phyloP scores from a whole-genome alignment of 2,797 vertebrate species.

The Sarcophilus harrisii region DNA sequence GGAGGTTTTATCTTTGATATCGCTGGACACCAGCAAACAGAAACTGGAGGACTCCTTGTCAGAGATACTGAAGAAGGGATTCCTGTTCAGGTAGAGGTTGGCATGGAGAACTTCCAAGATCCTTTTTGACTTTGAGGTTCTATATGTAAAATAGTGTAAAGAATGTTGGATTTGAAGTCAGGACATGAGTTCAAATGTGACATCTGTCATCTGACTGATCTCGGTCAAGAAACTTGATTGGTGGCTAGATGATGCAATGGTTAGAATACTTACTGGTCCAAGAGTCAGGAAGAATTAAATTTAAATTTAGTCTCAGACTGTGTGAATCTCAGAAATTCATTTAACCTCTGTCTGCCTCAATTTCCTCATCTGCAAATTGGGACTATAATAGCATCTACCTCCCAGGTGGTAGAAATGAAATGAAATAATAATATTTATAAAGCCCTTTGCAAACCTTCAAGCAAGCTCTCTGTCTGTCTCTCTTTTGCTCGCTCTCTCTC shows the following conservation, averaged over 20 bases:
- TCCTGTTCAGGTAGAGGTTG: not conserved
- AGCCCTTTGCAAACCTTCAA: not conserved
- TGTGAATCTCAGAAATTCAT: not conserved
- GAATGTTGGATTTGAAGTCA: not conserved
- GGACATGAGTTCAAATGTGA: not conserved
- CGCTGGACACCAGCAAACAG: not conserved
- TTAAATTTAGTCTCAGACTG: not conserved
- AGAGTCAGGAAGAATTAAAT: not conserved
- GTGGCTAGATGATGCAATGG: not conserved
- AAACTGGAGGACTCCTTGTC: not conserved
- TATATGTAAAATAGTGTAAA: not conserved
- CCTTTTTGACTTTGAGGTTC: not conserved
- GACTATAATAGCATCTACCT: not conserved
- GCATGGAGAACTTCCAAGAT: not conserved
- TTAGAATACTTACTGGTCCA: not conserved
- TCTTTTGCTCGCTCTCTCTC: no score
- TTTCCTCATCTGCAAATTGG: constrained; percentile 36
- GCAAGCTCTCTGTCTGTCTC: not conserved
- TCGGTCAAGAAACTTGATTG: not conserved
- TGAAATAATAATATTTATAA: not conserved
- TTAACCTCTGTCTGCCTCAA: constrained; percentile 7
- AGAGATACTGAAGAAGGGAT: not conserved
- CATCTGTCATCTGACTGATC: not conserved
- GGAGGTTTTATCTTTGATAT: not conserved
- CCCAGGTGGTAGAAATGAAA: not conserved